A percentile compares a stretch with the other conserved stretches of the same genome.
Evolutionary conservation across 2,797 vertebrate species (phyloP).

Genomic region (Megaceryle alcyon): DNA sequence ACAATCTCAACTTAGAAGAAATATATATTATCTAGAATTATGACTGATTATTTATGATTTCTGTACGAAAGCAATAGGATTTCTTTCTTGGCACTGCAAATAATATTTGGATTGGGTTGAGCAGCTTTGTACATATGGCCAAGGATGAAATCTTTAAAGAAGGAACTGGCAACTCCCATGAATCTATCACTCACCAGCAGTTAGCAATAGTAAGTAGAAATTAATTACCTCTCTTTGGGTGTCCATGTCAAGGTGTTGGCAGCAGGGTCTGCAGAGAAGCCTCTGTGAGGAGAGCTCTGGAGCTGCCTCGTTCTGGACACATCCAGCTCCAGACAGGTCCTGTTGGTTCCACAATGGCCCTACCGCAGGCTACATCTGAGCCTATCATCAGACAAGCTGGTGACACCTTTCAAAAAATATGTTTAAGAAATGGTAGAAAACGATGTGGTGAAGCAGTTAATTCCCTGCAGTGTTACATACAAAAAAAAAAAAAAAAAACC

Average conservation of each 20-base stretch:
- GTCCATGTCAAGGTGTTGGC: neutral
- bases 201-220: neutral
- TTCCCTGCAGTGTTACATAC: neutral
- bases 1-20: neutral
- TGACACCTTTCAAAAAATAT: neutral
- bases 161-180: neutral
- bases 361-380: neutral
- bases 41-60: neutral
- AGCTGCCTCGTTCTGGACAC: neutral
- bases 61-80: rapidly evolving
- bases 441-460: no score
- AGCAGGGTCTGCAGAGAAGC: neutral
- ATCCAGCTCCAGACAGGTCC: neutral
- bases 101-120: neutral
- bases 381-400: neutral
- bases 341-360: rapidly evolving
- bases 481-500: neutral
- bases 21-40: rapidly evolving
- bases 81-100: neutral
- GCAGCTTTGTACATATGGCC: neutral
- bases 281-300: neutral
- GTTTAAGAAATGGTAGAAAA: neutral
- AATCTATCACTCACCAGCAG: neutral
- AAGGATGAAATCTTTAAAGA: neutral
- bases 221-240: neutral